Base-by-base conservation (phyloP, 2,113 vertebrate genomes). In the Aldabrachelys gigantea region DNA sequence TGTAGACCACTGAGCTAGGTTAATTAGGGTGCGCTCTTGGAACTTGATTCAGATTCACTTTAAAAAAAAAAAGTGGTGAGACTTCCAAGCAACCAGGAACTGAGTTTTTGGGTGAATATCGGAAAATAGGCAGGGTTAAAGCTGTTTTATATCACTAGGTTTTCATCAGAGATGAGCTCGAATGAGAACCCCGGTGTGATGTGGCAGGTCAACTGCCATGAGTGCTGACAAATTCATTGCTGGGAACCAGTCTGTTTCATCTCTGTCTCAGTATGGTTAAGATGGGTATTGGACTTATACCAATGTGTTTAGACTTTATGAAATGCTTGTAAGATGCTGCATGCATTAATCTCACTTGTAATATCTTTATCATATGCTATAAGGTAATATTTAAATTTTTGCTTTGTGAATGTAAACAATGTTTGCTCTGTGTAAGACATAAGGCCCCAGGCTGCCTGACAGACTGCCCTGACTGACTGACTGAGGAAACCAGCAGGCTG, bases 31-130 rank as follows among this genome's bases (percentile, higher is more conserved):
- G 29, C 69, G 27, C 41, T 89, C 38, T 29, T 35, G 25, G 76
- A 65, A 56, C 82, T 16, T 41, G 82, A 82, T 47, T 79, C 76
- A 85, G 49, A 82, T 88, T 81, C 50, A 24, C 24, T 29, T 27
- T 25, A 82, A 78, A 47, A 47, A 22, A 10, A 38, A 54, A 24
- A 41, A 4, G 1, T 12, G 24, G 38, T 16, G 0, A 0, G 16
- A 12, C 41, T 65, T 84, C 54, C 54, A 50, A 50, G 75, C 57
- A 59, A 25, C 47, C 69, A 54, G 80, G 47, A 53, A 49, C 35
- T 82, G 35, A 82, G 41, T 25, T 11, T 14, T 56, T 56, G 49
- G 31, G 35, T 80, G 17, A 53, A 44, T 38, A 19, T 59, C 14
- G 80, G 79, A 76, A 88, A 78, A 38, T 10, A 76, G 25, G 16